These are phyloP conservation scores for Pelobates fuscus DNA, from an alignment of 2,113 vertebrate genomes.

Conservation along the genomic window DNA sequence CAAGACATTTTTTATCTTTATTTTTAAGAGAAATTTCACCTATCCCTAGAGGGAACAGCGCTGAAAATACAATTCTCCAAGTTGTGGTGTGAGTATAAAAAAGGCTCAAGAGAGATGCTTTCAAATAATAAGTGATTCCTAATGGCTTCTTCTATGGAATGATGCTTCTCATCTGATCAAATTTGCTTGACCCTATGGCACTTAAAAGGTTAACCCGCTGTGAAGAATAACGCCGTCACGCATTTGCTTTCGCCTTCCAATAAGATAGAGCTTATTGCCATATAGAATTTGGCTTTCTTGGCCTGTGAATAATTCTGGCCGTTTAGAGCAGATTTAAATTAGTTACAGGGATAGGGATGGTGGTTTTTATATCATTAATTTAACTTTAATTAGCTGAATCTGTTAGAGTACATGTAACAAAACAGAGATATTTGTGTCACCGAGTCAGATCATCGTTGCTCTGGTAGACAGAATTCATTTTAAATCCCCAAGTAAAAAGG, in stretches of 20 bases:
- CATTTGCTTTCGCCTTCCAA: conserved; percentile 53
- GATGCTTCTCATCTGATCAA: too few relatives aligned
- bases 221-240: conserved; percentile 52
- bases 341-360: conserved; percentile 65
- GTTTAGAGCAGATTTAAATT: conserved; percentile 74
- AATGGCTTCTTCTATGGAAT: too few relatives aligned
- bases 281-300: conserved; percentile 73
- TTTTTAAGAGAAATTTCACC: too few relatives aligned
- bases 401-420: conserved; percentile 79
- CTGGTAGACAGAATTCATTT: not conserved
- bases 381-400: conserved; percentile 86
- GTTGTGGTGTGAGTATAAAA: too few relatives aligned
- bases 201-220: conserved; percentile 16
- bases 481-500: conserved; percentile 71
- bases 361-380: conserved; percentile 79
- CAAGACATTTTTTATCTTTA: too few relatives aligned
- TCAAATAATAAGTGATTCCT: too few relatives aligned
- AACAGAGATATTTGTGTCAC: conserved; percentile 82
- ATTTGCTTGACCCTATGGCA: not conserved
- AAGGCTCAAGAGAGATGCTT: too few relatives aligned
- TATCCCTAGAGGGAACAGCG: too few relatives aligned
- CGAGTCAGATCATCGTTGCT: conserved; percentile 77
- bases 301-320: conserved; percentile 77
- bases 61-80: too few relatives aligned
- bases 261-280: conserved; percentile 37